Base-by-base conservation (phyloP, 2,888 invertebrate species). In the Bellardia pandia region DNA sequence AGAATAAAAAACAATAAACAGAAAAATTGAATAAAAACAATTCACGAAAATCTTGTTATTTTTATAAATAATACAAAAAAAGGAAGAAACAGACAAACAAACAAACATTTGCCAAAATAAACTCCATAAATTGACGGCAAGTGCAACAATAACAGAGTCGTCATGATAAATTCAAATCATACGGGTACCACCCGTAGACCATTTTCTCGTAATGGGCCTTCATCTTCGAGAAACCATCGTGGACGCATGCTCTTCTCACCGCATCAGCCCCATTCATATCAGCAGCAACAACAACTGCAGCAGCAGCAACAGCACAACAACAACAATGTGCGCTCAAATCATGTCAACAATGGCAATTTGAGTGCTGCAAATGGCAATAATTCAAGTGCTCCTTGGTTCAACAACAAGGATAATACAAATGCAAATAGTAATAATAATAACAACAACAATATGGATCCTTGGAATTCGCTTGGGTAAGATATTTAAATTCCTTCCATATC, bases 381-480 rank as follows among this genome's bases (percentile, higher is more conserved):
- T 76, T 42, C 77, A 58, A 74, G 76, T 60, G 78, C 75, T 48
- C 72, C 87, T 5, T 89, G 89, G 89, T 89, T 88, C 72, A 89
- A 88, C 71, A 82, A 72, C 56, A 89, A 89, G 62, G 88, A 89
- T 48, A 79, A 69, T 66, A 79, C 62, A 42, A 86, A 58, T 40
- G 3, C n/a, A 11, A 58, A 58, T 58, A 30, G 4, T n/a, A 51
- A 30, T 58, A 30, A 14, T n/a, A 51, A 30, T 53, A 88, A 86
- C 37, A 81, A 86, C 37, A 81, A 71, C 71, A 93, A 93, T 90
- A 89, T 91, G 89, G 92, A 92, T 81, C 89, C 90, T 79, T 92
- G 91, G 90, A 92, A 90, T 90, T 87, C 91, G 84, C 91, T 93
- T 91, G 93, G 94, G 93, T 93, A 93, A 93, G 94, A 92, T 84